Base-by-base conservation (phyloP, 2,888 invertebrate species). In the Archips crataeganus region DNA sequence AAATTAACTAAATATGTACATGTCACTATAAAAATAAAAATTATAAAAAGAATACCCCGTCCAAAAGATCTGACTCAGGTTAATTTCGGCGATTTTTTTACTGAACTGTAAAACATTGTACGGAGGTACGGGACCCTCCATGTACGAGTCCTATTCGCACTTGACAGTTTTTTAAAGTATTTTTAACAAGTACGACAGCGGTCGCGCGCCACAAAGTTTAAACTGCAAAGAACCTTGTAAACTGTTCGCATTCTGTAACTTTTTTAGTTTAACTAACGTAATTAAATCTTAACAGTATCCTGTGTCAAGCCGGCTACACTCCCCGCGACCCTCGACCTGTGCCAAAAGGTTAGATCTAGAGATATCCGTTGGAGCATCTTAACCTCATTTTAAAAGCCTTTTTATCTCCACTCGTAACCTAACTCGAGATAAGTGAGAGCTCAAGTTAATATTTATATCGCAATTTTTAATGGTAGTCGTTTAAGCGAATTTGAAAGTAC, bases 381-480 rank as follows among this genome's bases (percentile, higher is more conserved):
- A 74, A 64, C 74, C 74, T 60, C 69, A 59, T 65, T 74, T 62
- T 74, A 74, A 73, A 68, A 69, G 61, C 64, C 49, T 73, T 59
- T 70, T 74, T 74, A 74, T 74, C 74, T 67, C 54, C 13, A 54
- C 65, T 69, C 60, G 60, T 74, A 60, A 74, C 74, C 69, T 61
- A 15, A 71, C 59, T 42, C 42, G n/a, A 57, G 70, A 64, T 71
- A 54, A 70, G 15, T 45, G 47, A 63, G 68, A 73, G 10, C 68
- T 57, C 9, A 34, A 57, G 36, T 68, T 72, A 67, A 67, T 71
- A 72, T 62, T 57, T 59, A 45, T 57, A 54, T 62, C 45, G 59
- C 49, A 8, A 39, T 72, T 59, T 71, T 73, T 73, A 73, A 73
- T 60, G 63, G 42, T 60, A 36, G 39, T 65, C 65, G 60, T 60